Evolutionary conservation across 2,888 invertebrate species (phyloP), one percentile per base, ranked within the genome.

Genomic region (Oithona nana): DNA sequence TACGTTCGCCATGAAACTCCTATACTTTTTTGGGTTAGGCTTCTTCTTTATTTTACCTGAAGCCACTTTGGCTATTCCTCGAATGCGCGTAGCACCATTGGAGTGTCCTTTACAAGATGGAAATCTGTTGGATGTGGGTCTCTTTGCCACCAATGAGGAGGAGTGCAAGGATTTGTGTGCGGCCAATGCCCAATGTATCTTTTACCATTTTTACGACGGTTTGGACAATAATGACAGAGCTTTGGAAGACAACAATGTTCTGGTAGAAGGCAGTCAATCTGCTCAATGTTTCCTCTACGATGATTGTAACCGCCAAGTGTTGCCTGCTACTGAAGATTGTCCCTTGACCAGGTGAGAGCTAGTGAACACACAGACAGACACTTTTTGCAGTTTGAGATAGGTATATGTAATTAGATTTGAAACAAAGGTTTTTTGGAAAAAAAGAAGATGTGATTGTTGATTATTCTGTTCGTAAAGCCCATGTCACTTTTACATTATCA

Each of bases 221-320:
- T 49, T 22, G 11, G 54, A 13, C 3, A 22, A 22, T 20, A 59
- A 59, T 50, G 50, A 59, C 16, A 39, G 39, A 16, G 39, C 39
- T 39, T 16, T 54, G 6, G 54, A 54, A 24, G 54, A 20, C 3
- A 26, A 20, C 13, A 28, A 57, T 26, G 57, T 28, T n/a, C n/a
- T n/a, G n/a, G n/a, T n/a, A n/a, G n/a, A n/a, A n/a, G 28, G 28
- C n/a, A 49, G 28, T 24, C 59, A 59, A 28, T 50, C 31, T 2
- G 39, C 59, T 48, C 59, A 59, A 59, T 59, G 59, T 29, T 59
- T 59, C 28, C 59, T 59, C 24, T 59, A 59, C 49, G 59, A 59
- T 20, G 26, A 22, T 2, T 59, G 59, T 29, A 59, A 31, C 26
- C 48, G 59, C 1, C 2, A 59, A 11, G 59, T 59, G 1, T 24